Percentiles rank a stretch among this genome's conserved stretches.
Conservation (phyloP, 2,888 invertebrate genomes). For the Drosophila falleni region DNA sequence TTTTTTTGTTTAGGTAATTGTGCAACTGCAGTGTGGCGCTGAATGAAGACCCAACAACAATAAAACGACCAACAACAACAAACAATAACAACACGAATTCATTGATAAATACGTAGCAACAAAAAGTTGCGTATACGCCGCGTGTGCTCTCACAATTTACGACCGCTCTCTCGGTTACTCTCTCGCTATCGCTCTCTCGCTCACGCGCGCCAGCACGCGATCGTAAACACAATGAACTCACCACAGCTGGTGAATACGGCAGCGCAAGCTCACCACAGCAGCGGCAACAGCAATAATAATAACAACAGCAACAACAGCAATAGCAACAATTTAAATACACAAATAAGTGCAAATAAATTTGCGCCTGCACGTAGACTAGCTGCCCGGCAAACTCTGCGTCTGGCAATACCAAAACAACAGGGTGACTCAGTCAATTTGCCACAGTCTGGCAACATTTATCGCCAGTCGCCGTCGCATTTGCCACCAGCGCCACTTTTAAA, state of each 20-base stretch:
- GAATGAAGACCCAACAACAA: slow-evolving; percentile 35
- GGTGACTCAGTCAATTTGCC: slow-evolving; percentile 66
- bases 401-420: slow-evolving; percentile 85
- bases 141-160: slow-evolving; percentile 11
- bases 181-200: slow-evolving; percentile 4
- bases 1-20: slow-evolving; percentile 49
- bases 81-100: slow-evolving; percentile 47
- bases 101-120: slow-evolving; percentile 57
- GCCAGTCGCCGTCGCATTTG: slow-evolving; percentile 81
- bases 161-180: neutral
- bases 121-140: slow-evolving; percentile 44
- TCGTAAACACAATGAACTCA: slow-evolving; percentile 74
- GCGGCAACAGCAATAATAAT: slow-evolving; percentile 22
- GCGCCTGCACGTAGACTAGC: slow-evolving; percentile 85
- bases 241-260: slow-evolving; percentile 71
- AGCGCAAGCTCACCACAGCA: slow-evolving; percentile 60
- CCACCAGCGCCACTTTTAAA: slow-evolving; percentile 81
- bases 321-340: slow-evolving; percentile 29
- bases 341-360: slow-evolving; percentile 76
- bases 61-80: slow-evolving; percentile 37
- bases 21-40: slow-evolving; percentile 46
- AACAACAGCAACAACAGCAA: slow-evolving; percentile 34
- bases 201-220: slow-evolving; percentile 21
- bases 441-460: slow-evolving; percentile 51
- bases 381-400: slow-evolving; percentile 84